Conservation (phyloP, 2,888 invertebrate genomes). For the Schizotus pectinicornis region DNA sequence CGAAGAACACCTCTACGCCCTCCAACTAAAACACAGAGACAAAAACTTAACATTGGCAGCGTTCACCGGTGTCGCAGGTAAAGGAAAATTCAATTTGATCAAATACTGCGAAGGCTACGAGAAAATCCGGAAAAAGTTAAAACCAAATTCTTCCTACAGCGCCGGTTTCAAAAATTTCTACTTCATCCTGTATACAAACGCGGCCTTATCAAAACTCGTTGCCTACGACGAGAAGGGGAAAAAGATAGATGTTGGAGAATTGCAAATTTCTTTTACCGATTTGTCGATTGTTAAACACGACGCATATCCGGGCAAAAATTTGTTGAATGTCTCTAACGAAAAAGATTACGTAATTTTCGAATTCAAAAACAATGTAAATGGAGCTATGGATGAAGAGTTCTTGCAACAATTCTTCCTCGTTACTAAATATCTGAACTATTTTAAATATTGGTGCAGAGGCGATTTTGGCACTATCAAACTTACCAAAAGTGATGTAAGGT, state of each 20-base stretch:
- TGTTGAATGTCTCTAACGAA: background rate
- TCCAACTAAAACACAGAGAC: constrained; percentile 2
- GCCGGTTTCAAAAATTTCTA: constrained; percentile 1
- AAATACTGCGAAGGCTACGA: background rate
- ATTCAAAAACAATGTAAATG: constrained; percentile 1
- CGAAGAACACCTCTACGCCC: background rate
- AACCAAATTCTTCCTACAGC: background rate
- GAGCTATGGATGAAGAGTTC: background rate
- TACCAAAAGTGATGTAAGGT: background rate
- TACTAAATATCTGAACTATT: constrained; percentile 1
- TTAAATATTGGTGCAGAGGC: constrained; percentile 4
- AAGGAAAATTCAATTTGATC: too few relatives aligned
- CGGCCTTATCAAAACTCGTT: background rate
- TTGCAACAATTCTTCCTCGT: background rate
- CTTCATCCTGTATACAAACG: background rate
- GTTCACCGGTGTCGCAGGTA: too few relatives aligned
- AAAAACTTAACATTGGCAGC: too few relatives aligned
- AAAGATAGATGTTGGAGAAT: background rate
- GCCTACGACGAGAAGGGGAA: background rate
- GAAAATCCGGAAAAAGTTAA: background rate
- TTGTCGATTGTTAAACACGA: background rate
- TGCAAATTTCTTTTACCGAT: background rate
- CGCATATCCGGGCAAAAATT: background rate
- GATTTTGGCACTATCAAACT: background rate
- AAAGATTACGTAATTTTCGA: background rate